phyloP scores from a whole-genome alignment of 2,113 vertebrate genomes.

The Equus quagga region DNA sequence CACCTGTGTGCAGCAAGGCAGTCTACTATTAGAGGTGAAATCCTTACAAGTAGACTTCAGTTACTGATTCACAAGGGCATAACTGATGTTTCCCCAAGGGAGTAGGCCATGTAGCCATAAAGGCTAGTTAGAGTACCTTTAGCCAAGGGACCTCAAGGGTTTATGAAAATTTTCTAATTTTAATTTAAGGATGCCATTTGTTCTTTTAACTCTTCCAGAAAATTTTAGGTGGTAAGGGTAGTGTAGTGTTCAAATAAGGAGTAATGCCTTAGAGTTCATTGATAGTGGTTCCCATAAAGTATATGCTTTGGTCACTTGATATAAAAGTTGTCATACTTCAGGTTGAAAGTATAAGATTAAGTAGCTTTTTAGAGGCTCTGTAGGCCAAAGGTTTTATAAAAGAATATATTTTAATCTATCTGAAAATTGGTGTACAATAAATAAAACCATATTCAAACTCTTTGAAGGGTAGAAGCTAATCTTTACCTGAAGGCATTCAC shows the following conservation, averaged over 20 bases:
- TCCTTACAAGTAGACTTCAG: not conserved
- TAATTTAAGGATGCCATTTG: not conserved
- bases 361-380: not conserved
- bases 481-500: not conserved
- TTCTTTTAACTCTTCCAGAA: not conserved
- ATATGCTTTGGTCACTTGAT: not conserved
- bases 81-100: not conserved
- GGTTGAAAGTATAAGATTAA: not conserved
- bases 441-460: not conserved
- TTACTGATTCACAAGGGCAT: not conserved
- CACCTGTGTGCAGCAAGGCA: not conserved
- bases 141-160: not conserved
- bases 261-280: not conserved
- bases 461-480: not conserved
- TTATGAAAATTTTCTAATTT: not conserved
- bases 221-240: not conserved
- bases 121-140: not conserved
- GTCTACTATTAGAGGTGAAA: not conserved
- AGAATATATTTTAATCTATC: not conserved
- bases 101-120: not conserved
- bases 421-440: not conserved
- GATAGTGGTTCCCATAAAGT: not conserved
- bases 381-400: not conserved
- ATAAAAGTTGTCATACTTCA: not conserved
- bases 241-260: not conserved